phyloP scores from a whole-genome alignment of 2,797 vertebrate species.

The Melanotaenia pygmaea region DNA sequence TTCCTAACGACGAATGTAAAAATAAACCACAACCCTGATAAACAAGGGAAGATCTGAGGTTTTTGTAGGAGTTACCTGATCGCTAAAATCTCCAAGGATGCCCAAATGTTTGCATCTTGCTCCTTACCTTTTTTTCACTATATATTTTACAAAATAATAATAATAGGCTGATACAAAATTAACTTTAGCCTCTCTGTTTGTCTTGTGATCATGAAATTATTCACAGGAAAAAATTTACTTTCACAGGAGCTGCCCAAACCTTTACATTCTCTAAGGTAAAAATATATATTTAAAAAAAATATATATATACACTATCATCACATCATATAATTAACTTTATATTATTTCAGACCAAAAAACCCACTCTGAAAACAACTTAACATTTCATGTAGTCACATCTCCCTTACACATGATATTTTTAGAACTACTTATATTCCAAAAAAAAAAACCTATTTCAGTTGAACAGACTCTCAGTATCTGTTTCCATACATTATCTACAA shows the following conservation, averaged over 20 bases:
- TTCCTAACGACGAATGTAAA: background rate
- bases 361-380: background rate
- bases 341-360: background rate
- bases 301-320: background rate
- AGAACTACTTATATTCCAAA: background rate
- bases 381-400: background rate
- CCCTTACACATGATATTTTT: background rate
- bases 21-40: background rate
- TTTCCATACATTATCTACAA: background rate
- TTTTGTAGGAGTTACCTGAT: background rate
- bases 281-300: background rate
- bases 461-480: background rate
- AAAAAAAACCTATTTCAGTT: background rate
- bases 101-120: background rate
- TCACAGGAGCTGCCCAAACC: background rate
- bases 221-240: background rate
- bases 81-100: background rate
- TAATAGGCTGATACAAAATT: background rate
- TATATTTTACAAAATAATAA: background rate
- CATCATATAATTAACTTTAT: background rate
- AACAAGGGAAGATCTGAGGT: background rate
- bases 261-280: background rate
- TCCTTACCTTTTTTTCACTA: background rate
- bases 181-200: background rate
- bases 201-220: background rate